phyloP scores from a whole-genome alignment of 2,113 vertebrate species.

The human (Homo sapiens) region GRCh38 chr2:235810501-235811000 shows the following conservation, averaged over 20 bases:
- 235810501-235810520: fast-evolving
- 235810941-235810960: constrained; percentile 91
- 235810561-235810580: fast-evolving
- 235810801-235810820: constrained; percentile 27
- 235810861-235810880: constrained; percentile 63
- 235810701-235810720: background rate
- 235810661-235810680: fast-evolving
- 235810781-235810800: background rate
- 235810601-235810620: fast-evolving
- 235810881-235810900: constrained; percentile 77
- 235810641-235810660: background rate
- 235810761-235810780: fast-evolving
- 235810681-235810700: background rate
- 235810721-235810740: background rate
- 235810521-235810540: fast-evolving
- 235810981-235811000: constrained; percentile 91
- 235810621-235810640: no score
- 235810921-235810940: constrained; percentile 86
- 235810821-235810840: background rate
- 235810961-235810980: constrained; percentile 90
- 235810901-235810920: constrained; percentile 81
- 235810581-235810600: fast-evolving
- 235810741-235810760: background rate
- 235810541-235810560: fast-evolving
- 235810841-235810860: constrained; percentile 11